Percentiles rank a stretch among this genome's conserved stretches.
These are phyloP conservation scores for Maniola jurtina DNA, from an alignment of 1,140 invertebrate genomes.

Conservation along the genomic window DNA sequence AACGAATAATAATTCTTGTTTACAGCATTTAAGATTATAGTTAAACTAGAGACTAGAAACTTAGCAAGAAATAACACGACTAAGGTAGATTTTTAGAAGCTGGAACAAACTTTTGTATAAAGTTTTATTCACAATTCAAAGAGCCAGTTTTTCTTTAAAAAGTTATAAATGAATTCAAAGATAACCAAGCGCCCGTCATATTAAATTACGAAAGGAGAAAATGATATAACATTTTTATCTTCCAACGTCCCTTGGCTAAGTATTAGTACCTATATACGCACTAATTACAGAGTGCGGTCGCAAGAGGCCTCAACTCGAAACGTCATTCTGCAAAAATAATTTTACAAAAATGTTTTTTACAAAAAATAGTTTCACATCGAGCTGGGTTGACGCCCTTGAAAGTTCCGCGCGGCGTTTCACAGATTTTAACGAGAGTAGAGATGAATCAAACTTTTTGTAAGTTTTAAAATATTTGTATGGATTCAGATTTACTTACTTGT, in stretches of 20 bases:
- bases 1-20: no score
- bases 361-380: constrained; percentile 7
- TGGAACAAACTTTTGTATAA: no score
- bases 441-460: not conserved
- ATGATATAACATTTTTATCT: not conserved
- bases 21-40: no score
- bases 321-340: constrained; percentile 8
- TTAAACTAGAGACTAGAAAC: no score
- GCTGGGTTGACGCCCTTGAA: not conserved
- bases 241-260: not conserved
- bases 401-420: not conserved
- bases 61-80: no score
- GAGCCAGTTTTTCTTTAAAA: no score
- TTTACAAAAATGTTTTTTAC: constrained; percentile 9
- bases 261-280: not conserved
- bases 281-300: constrained; percentile 10
- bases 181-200: no score
- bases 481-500: no score
- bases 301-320: constrained; percentile 5
- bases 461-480: not conserved
- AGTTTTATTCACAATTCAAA: no score
- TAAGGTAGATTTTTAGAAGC: no score
- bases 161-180: no score
- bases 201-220: no score
- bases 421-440: constrained; percentile 14